Conservation (phyloP, 1,140 invertebrate species). For the Callitettix versicolor region DNA sequence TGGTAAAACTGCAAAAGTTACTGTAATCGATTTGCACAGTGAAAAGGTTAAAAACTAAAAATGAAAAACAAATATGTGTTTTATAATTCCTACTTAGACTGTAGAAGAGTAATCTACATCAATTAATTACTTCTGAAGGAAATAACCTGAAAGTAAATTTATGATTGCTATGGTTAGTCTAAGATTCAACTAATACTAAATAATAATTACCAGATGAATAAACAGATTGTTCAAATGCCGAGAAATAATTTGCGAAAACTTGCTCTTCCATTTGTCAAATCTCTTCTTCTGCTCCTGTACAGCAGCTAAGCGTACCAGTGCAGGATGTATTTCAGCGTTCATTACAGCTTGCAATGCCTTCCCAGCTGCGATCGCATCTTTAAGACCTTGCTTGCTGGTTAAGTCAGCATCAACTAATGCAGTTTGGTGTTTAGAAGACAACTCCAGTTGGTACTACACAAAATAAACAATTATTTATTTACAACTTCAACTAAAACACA, state of each 20-base stretch:
- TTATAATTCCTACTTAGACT: too few species aligned
- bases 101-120: too few species aligned
- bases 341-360: slow-evolving; percentile 67
- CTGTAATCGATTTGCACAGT: too few species aligned
- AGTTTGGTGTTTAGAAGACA: slow-evolving; percentile 55
- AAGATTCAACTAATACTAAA: too few species aligned
- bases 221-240: slow-evolving; percentile 88
- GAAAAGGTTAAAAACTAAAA: too few species aligned
- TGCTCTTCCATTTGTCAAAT: slow-evolving; percentile 72
- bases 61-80: too few species aligned
- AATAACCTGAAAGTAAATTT: too few species aligned
- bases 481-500: too few species aligned
- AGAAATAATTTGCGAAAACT: slow-evolving; percentile 71
- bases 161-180: too few species aligned
- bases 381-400: slow-evolving; percentile 57
- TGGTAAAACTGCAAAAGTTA: too few species aligned
- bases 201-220: slow-evolving; percentile 62
- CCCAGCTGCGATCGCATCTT: slow-evolving; percentile 67
- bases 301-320: slow-evolving; percentile 57
- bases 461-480: background rate
- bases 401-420: slow-evolving; percentile 62
- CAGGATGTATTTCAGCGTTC: slow-evolving; percentile 53
- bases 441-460: slow-evolving; percentile 57
- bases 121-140: too few species aligned
- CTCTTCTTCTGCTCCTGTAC: slow-evolving; percentile 81